Evolutionary conservation across 2,797 vertebrate species (phyloP).

Genomic region (Semaprochilodus insignis): DNA sequence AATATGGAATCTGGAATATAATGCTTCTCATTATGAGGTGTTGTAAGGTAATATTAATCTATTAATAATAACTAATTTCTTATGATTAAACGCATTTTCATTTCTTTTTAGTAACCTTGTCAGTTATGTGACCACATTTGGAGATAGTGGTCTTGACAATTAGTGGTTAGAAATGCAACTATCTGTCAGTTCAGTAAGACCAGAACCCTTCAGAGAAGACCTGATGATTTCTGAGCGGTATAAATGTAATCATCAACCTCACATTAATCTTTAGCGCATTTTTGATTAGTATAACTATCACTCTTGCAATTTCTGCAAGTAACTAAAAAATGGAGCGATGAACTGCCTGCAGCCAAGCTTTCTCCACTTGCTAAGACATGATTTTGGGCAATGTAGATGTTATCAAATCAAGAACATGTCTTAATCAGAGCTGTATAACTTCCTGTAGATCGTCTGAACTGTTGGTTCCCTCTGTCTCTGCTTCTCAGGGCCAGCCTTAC

Average conservation of each 20-base stretch:
- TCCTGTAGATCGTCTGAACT: background rate
- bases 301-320: too few relatives aligned
- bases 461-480: constrained; percentile 2
- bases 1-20: too few relatives aligned
- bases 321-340: too few relatives aligned
- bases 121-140: background rate
- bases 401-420: background rate
- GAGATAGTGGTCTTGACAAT: background rate
- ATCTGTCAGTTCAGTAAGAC: background rate
- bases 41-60: background rate
- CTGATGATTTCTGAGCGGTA: too few relatives aligned
- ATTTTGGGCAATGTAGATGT: background rate
- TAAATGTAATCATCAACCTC: too few relatives aligned
- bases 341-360: background rate
- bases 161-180: background rate
- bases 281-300: too few relatives aligned
- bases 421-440: background rate
- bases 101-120: background rate
- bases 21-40: too few relatives aligned
- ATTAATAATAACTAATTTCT: background rate
- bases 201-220: too few relatives aligned
- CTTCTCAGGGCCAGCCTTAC: constrained; percentile 82
- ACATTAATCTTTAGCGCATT: too few relatives aligned
- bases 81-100: background rate
- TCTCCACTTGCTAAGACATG: background rate